Percentiles rank a stretch among this genome's conserved stretches.
These are phyloP conservation scores for Lasius platythorax DNA, from an alignment of 2,888 invertebrate genomes.

Conservation along the genomic window DNA sequence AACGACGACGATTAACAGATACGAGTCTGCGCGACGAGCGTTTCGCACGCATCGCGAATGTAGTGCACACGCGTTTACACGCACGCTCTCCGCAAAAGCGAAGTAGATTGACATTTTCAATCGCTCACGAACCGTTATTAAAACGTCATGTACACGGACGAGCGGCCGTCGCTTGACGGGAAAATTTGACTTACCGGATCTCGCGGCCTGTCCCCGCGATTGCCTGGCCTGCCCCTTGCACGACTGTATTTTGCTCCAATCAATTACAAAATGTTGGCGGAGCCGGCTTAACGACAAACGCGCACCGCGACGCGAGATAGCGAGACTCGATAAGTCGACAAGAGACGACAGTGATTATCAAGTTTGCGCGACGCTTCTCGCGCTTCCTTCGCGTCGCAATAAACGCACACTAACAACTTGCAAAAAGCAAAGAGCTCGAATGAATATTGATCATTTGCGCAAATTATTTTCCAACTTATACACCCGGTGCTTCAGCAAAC, in stretches of 20 bases:
- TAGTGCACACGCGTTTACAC: slow-evolving; percentile 49
- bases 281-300: slow-evolving; percentile 42
- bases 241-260: slow-evolving; percentile 49
- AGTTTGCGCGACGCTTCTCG: slow-evolving; percentile 32
- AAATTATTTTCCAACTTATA: slow-evolving; percentile 39
- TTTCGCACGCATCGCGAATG: slow-evolving; percentile 48
- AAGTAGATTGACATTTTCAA: slow-evolving; percentile 54
- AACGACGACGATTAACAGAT: slow-evolving; percentile 43
- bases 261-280: slow-evolving; percentile 50
- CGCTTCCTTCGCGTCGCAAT: slow-evolving; percentile 38
- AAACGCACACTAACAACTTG: slow-evolving; percentile 30
- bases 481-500: neutral
- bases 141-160: slow-evolving; percentile 56
- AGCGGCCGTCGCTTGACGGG: slow-evolving; percentile 48
- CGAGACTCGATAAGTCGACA: slow-evolving; percentile 49
- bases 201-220: slow-evolving; percentile 48
- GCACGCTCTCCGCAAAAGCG: slow-evolving; percentile 52
- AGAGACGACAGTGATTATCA: slow-evolving; percentile 50
- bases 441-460: slow-evolving; percentile 40
- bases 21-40: slow-evolving; percentile 26
- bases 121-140: slow-evolving; percentile 59
- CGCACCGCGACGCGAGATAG: slow-evolving; percentile 32
- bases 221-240: slow-evolving; percentile 42
- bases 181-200: slow-evolving; percentile 56
- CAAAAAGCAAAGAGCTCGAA: slow-evolving; percentile 22